Base-by-base conservation (phyloP, 2,888 invertebrate species). In the Caenorhabditis drosophilae region DNA sequence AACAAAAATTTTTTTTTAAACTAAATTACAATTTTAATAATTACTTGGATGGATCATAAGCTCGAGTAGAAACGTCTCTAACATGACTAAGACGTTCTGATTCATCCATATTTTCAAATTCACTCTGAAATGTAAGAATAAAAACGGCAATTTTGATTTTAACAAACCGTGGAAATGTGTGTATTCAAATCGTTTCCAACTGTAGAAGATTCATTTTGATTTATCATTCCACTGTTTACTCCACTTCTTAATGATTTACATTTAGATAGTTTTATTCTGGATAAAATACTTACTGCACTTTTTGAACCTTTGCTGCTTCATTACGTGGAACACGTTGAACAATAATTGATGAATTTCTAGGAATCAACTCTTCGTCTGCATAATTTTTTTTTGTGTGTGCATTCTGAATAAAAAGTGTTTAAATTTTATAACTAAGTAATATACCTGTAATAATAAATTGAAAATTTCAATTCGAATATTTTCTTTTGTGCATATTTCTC, bases 1-100 rank as follows among this genome's bases (percentile, higher is more conserved):
- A 88, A n/a, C n/a, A n/a, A 88, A 68, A 22, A 23, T 23, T 75
- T 76, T 69, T 42, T 36, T 31, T 31, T 31, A 31, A 31, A 31
- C 6, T 6, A 31, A 12, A 6, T 31, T 31, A n/a, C 4, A 47
- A 35, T 47, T 34, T 11, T 11, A n/a, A 4, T 11, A 85, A 90
- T 89, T 89, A 97, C 93, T 93, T 93, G 86, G 93, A 91, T 69
- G 94, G 93, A 86, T 95, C 93, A 87, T 96, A 98, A 84, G 95
- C 95, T 84, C 91, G 90, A 31, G 95, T 94, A 27, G 96, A 94
- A 85, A 96, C 95, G 70, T 91, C 89, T 89, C 96, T 95, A 92
- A 97, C 95, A 67, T 93, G 93, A 84, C 90, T 90, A 80, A 98
- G 94, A 87, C 96, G 96, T 84, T 98, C 96, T 84, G 93, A 93